Evolutionary conservation across 1,140 invertebrate genomes (phyloP).

Genomic region (Diabrotica undecimpunctata): DNA sequence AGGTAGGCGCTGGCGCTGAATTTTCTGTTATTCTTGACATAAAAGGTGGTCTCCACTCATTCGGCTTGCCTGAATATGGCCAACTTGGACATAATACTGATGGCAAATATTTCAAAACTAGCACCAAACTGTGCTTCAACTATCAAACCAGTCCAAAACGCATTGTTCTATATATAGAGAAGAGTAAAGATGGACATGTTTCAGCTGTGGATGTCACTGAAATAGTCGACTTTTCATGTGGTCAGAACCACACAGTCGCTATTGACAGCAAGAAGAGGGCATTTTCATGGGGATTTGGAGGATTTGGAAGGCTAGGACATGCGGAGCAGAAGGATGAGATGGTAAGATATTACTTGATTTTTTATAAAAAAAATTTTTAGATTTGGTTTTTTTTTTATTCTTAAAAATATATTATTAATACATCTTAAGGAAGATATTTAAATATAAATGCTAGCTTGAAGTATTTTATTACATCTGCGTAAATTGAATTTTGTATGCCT

Average conservation of each 20-base stretch:
- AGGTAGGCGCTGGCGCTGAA: constrained; percentile 86
- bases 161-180: constrained; percentile 83
- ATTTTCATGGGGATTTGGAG: constrained; percentile 93
- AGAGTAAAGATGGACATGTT: constrained; percentile 81
- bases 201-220: constrained; percentile 79
- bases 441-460: too few relatives aligned
- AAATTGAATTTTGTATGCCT: too few relatives aligned
- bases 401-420: too few relatives aligned
- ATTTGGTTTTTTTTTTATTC: too few relatives aligned
- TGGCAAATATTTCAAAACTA: constrained; percentile 88
- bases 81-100: constrained; percentile 90
- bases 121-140: constrained; percentile 81
- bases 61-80: constrained; percentile 89
- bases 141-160: constrained; percentile 81
- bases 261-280: constrained; percentile 82
- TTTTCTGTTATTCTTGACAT: constrained; percentile 89
- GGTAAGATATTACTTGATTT: constrained; percentile 28
- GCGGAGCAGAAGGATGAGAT: constrained; percentile 86
- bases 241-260: constrained; percentile 86
- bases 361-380: too few relatives aligned
- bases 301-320: constrained; percentile 88
- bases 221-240: constrained; percentile 86
- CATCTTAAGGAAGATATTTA: too few relatives aligned
- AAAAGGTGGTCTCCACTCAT: constrained; percentile 83
- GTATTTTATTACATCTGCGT: too few relatives aligned